Evolutionary conservation across 2,888 invertebrate species (phyloP), one percentile per base, ranked within the genome.

Genomic region (Actias luna): DNA sequence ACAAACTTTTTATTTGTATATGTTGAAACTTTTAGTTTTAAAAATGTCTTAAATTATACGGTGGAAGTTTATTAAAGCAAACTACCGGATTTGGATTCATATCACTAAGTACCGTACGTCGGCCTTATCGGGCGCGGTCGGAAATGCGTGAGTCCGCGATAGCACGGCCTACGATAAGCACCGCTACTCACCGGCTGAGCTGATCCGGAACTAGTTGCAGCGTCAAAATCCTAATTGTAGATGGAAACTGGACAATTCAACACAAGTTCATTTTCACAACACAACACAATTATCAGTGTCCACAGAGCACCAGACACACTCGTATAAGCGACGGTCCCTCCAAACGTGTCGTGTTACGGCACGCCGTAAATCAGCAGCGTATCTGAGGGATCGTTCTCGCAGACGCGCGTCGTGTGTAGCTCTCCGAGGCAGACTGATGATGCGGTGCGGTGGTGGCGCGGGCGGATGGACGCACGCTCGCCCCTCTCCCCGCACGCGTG

Each of bases 331-430:
- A 82, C 82, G 80, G 87, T 91, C 92, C 92, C 92, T 92, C 92
- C 92, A 92, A 92, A 92, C 92, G 92, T 92, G 92, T 92, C 92
- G 90, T 92, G 90, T 92, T 92, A 92, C 92, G 92, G 92, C 85
- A 82, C 88, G 85, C 92, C 92, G 92, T 92, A 92, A 92, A 90
- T 89, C 92, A 92, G 91, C 92, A 92, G 88, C 90, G 92, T 91
- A 92, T 92, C 92, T 93, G 92, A 91, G 92, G 92, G 92, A 92
- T 80, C 83, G 74, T 84, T 82, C 83, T 88, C 87, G 84, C 86
- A 89, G 79, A 87, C 91, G 82, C 87, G 87, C 89, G 90, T 89
- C 88, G 84, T 87, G 83, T 80, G 83, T 86, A 84, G 84, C 92
- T 92, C 86, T 90, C 84, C 87, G 85, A 86, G 88, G 89, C 89